Evolutionary conservation across 2,888 invertebrate genomes (phyloP), one percentile per base, ranked within the genome.

Genomic region (Cephus pygmeus): DNA sequence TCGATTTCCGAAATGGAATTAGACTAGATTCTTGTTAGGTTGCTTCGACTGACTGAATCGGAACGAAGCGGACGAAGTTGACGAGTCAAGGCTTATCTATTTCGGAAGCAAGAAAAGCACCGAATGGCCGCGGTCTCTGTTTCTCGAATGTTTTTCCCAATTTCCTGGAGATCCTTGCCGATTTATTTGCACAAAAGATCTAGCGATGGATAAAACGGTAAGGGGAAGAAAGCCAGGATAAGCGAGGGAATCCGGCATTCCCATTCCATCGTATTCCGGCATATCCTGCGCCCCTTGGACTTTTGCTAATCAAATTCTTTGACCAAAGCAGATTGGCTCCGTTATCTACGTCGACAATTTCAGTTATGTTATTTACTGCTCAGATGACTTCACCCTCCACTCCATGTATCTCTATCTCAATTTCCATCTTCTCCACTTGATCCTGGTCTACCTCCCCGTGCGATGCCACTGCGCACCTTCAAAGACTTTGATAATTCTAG

Each of bases 301-400:
- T 73, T 68, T 31, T 40, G 75, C 76, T 80, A 79, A 82, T 82
- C 82, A 79, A 77, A 80, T 80, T 75, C 79, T 82, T 80, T 80
- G 76, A 23, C 73, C 82, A 79, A 73, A 69, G 71, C 73, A 34
- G 76, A 82, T 80, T 77, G 74, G 33, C 77, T n/a, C 76, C 73
- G 75, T 75, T 73, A 77, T 30, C 76, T 73, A 68, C 78, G 77
- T 77, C 69, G 71, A 76, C 76, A 73, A 77, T 81, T 81, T 76
- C 80, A 40, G 73, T 75, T 81, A 81, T 77, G 73, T 75, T 81
- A 81, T 77, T 81, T 77, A 77, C 74, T 74, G 77, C 75, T 77
- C 69, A 68, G 23, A 75, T 34, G 15, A 40, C 56, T 30, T 34
- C 36, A 30, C 40, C 69, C 69, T 23, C 12, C 69, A 31, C 68